Percentiles rank a stretch among this genome's conserved stretches.
Conservation (phyloP, 2,797 vertebrate genomes). For the Anguilla pacifica region DNA sequence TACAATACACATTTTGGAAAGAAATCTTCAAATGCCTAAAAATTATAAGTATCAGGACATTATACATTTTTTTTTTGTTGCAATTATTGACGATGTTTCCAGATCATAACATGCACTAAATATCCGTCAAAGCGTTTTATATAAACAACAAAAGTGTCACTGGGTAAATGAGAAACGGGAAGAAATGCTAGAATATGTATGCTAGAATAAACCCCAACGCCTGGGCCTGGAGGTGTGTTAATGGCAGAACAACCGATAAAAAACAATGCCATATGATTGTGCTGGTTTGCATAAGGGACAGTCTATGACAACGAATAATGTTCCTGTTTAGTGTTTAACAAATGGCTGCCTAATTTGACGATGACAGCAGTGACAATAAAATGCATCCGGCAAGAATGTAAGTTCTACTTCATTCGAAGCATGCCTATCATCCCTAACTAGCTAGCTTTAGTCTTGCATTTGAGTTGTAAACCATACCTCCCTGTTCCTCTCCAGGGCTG, state of each 20-base stretch:
- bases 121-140: neutral
- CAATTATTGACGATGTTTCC: neutral
- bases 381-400: neutral
- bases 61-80: too few species aligned
- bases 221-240: neutral
- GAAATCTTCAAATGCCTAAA: neutral
- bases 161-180: neutral
- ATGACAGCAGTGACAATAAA: neutral
- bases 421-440: neutral
- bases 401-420: neutral
- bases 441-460: neutral
- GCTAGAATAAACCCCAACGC: neutral
- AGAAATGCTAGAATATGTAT: neutral
- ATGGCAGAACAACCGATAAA: neutral
- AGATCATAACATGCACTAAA: neutral
- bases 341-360: neutral
- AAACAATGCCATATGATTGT: neutral
- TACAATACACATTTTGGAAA: neutral
- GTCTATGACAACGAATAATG: neutral
- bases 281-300: neutral
- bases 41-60: neutral
- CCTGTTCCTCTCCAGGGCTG: slow-evolving; percentile 34
- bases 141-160: neutral
- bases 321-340: neutral
- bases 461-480: slow-evolving; percentile 45